Evolutionary conservation across 2,888 invertebrate species (phyloP).

Genomic region (Pherbina coryleti): DNA sequence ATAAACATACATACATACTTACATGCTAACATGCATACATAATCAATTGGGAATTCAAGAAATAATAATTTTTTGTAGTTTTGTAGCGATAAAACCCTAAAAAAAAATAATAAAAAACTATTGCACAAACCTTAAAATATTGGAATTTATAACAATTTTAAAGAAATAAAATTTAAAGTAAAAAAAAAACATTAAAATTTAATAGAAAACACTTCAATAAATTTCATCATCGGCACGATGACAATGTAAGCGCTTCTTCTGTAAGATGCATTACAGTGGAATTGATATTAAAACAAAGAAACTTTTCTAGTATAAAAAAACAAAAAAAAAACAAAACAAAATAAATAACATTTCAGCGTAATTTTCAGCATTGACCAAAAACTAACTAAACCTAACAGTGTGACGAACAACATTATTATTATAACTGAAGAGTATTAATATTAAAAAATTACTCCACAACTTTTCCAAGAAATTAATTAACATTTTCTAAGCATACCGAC

Average conservation of each 20-base stretch:
- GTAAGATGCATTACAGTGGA: constrained; percentile 38
- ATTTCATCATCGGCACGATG: constrained; percentile 25
- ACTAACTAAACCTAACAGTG: background rate
- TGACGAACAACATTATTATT: background rate
- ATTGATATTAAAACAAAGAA: constrained; percentile 6
- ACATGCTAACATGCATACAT: constrained; percentile 21
- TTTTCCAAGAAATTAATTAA: constrained; percentile 8
- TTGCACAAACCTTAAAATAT: constrained; percentile 33
- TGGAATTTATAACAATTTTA: constrained; percentile 2
- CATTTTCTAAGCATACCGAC: constrained; percentile 23
- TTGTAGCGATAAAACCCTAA: constrained; percentile 22
- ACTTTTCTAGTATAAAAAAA: background rate
- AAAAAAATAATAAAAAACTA: constrained; percentile 26
- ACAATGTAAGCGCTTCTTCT: constrained; percentile 25
- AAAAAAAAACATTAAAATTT: constrained; percentile 29
- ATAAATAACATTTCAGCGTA: background rate
- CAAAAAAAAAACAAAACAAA: background rate
- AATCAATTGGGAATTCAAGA: constrained; percentile 19
- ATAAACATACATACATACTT: background rate
- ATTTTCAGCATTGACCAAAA: constrained; percentile 31
- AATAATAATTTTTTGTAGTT: constrained; percentile 16
- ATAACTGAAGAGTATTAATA: background rate
- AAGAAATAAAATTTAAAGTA: background rate
- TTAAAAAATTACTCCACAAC: background rate
- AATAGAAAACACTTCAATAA: constrained; percentile 23